Evolutionary conservation across 1,140 invertebrate species (phyloP).

Genomic region (Apis laboriosa): DNA sequence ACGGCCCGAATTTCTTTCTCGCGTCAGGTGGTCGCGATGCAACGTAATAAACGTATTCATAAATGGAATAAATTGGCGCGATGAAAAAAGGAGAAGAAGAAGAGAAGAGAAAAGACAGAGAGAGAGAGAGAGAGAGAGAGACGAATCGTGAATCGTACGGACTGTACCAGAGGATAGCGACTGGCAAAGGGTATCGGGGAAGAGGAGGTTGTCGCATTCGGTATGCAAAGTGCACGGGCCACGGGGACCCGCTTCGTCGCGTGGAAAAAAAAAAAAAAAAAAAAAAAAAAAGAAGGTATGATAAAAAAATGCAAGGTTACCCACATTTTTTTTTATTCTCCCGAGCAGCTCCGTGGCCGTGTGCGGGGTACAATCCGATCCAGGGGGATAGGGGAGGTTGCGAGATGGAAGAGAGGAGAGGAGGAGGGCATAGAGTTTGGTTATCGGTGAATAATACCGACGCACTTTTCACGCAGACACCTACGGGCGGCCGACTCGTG

Average conservation of each 20-base stretch:
- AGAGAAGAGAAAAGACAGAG: slow-evolving; percentile 19
- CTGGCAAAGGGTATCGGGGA: slow-evolving; percentile 27
- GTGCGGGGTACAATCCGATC: slow-evolving; percentile 23
- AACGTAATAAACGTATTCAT: slow-evolving; percentile 71
- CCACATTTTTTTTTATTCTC: slow-evolving; percentile 67
- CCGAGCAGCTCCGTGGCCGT: slow-evolving; percentile 19
- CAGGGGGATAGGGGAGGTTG: slow-evolving; percentile 1
- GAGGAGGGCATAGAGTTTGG: slow-evolving; percentile 33
- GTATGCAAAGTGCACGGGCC: slow-evolving; percentile 69
- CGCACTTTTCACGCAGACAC: slow-evolving; percentile 46
- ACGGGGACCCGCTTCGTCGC: slow-evolving; percentile 41
- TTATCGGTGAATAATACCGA: slow-evolving; percentile 57
- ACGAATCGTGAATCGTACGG: neutral
- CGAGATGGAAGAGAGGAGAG: neutral
- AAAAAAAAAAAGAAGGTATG: slow-evolving; percentile 37
- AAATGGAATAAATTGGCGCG: slow-evolving; percentile 45
- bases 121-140: slow-evolving; percentile 13
- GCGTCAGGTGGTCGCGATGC: slow-evolving; percentile 54
- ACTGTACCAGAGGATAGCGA: slow-evolving; percentile 23
- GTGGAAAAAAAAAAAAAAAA: slow-evolving; percentile 43
- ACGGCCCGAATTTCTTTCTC: slow-evolving; percentile 42
- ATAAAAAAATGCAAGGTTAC: slow-evolving; percentile 75
- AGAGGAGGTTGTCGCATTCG: slow-evolving; percentile 61
- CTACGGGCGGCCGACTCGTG: slow-evolving; percentile 29
- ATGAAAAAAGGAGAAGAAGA: slow-evolving; percentile 16